phyloP scores from a whole-genome alignment of 2,113 vertebrate genomes.

The Nothoprocta perdicaria region DNA sequence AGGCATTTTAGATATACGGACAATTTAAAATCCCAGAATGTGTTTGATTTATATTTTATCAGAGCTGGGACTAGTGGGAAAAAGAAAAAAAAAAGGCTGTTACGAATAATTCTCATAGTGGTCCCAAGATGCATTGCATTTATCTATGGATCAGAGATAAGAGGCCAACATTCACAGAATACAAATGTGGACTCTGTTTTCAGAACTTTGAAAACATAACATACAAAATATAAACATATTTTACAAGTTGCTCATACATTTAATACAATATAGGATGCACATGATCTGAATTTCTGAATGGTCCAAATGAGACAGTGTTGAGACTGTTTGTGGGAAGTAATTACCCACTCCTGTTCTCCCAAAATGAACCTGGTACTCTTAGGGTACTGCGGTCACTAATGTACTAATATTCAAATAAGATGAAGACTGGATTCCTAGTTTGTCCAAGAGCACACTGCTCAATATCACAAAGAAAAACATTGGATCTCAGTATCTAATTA shows the following conservation, averaged over 20 bases:
- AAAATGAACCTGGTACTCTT: neutral
- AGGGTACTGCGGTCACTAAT: neutral
- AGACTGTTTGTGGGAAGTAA: neutral
- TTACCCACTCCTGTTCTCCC: neutral
- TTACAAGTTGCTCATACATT: neutral
- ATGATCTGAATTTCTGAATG: neutral
- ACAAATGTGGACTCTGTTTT: neutral
- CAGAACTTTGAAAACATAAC: neutral
- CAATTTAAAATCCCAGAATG: neutral
- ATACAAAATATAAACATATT: neutral
- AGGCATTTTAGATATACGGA: neutral
- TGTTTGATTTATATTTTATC: neutral
- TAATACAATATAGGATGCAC: neutral
- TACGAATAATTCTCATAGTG: neutral
- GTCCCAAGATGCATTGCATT: neutral
- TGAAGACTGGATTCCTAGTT: neutral
- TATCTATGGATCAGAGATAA: neutral
- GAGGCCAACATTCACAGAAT: neutral
- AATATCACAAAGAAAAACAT: neutral
- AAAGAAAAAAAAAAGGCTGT: neutral
- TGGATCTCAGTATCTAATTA: neutral
- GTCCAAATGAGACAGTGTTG: neutral
- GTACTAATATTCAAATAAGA: neutral
- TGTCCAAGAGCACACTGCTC: neutral
- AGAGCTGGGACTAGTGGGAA: neutral